Conservation (phyloP, 2,113 vertebrate genomes). For the Anser cygnoides region DNA sequence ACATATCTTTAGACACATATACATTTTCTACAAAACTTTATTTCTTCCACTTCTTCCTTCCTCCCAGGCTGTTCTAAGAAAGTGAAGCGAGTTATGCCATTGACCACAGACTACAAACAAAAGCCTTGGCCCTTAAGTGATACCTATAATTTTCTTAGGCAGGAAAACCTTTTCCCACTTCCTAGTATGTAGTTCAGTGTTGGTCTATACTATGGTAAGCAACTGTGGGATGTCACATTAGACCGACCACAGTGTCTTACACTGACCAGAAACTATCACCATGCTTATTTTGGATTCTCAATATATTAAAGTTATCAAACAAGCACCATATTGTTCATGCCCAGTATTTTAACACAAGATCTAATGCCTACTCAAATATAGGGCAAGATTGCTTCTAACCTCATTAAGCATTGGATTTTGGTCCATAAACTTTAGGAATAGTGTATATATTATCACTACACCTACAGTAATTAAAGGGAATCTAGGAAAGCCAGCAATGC, state of each 20-base stretch:
- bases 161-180: conserved; percentile 51
- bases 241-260: background rate
- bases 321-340: background rate
- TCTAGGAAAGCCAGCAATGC: background rate
- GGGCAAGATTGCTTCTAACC: background rate
- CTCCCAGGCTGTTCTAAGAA: background rate
- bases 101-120: conserved; percentile 6
- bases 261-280: background rate
- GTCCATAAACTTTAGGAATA: background rate
- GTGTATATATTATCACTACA: accelerated
- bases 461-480: background rate
- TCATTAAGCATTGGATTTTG: background rate
- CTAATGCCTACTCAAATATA: background rate
- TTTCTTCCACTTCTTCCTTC: background rate
- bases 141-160: conserved; percentile 25
- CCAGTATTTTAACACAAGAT: background rate
- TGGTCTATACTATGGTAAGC: background rate
- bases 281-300: background rate
- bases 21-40: background rate
- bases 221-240: background rate
- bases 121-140: background rate
- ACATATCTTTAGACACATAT: background rate
- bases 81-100: background rate
- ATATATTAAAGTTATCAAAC: background rate
- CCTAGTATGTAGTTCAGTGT: background rate